phyloP scores from a whole-genome alignment of 2,797 vertebrate genomes.

The Falco cherrug region DNA sequence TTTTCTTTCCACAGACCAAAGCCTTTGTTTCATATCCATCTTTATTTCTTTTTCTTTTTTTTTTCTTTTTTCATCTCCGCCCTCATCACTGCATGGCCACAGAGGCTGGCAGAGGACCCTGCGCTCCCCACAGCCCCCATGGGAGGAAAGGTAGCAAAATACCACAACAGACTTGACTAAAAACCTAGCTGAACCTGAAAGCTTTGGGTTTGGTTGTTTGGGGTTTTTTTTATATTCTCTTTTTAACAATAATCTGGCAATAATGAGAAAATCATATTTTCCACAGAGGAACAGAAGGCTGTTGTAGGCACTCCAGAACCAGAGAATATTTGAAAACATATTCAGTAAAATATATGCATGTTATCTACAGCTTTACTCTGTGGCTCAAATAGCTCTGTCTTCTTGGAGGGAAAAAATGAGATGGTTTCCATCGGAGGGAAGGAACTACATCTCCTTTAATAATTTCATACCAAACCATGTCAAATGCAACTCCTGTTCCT shows the following conservation, averaged over 20 bases:
- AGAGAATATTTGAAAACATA: background rate
- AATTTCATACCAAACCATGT: constrained; percentile 1
- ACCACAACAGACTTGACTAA: background rate
- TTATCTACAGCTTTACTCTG: background rate
- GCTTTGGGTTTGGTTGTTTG: background rate
- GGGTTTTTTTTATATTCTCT: background rate
- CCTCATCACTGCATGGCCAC: accelerated
- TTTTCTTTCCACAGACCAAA: background rate
- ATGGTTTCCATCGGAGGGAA: background rate
- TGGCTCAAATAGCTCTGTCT: background rate
- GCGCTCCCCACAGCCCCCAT: accelerated
- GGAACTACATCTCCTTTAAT: background rate
- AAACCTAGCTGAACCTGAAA: background rate
- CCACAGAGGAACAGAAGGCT: background rate
- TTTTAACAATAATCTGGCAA: background rate
- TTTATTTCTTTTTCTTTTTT: background rate
- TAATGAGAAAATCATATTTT: background rate
- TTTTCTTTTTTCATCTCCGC: background rate
- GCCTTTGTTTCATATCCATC: background rate
- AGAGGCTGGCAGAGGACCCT: background rate
- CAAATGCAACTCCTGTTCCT: constrained; percentile 10
- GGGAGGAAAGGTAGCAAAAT: background rate
- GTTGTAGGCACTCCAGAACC: background rate
- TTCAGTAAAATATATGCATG: background rate
- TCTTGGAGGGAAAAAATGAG: background rate